phyloP scores from a whole-genome alignment of 2,888 invertebrate species.

The Tenthredo distinguenda region DNA sequence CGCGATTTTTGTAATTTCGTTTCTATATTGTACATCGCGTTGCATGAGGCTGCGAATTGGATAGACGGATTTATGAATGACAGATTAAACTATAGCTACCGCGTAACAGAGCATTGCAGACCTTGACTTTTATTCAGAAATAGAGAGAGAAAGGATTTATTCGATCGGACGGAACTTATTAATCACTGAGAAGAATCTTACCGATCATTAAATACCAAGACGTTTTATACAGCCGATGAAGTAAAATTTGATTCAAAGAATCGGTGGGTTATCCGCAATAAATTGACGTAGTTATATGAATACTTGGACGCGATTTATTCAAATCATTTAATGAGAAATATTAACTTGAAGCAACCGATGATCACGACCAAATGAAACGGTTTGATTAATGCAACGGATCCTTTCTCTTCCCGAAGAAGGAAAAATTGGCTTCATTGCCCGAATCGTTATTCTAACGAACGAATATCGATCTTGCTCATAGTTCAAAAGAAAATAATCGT shows the following conservation, averaged over 20 bases:
- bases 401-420: not conserved
- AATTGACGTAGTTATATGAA: not conserved
- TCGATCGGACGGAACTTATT: not conserved
- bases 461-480: too few relatives aligned
- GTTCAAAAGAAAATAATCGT: too few relatives aligned
- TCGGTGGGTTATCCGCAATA: not conserved
- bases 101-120: not conserved
- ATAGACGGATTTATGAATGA: slow-evolving; percentile 20
- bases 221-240: not conserved
- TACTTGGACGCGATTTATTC: not conserved
- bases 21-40: not conserved
- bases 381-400: not conserved
- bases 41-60: not conserved
- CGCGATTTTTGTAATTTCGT: not conserved
- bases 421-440: not conserved
- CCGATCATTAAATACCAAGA: not conserved
- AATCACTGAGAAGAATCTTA: not conserved
- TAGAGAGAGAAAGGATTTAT: not conserved
- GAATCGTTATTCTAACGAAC: too few relatives aligned
- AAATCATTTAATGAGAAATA: not conserved
- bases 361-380: not conserved
- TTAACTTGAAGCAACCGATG: not conserved
- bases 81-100: not conserved
- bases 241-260: not conserved
- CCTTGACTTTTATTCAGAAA: not conserved